These are phyloP conservation scores for Strix aluco DNA, from an alignment of 2,113 vertebrate genomes.

Conservation along the genomic window DNA sequence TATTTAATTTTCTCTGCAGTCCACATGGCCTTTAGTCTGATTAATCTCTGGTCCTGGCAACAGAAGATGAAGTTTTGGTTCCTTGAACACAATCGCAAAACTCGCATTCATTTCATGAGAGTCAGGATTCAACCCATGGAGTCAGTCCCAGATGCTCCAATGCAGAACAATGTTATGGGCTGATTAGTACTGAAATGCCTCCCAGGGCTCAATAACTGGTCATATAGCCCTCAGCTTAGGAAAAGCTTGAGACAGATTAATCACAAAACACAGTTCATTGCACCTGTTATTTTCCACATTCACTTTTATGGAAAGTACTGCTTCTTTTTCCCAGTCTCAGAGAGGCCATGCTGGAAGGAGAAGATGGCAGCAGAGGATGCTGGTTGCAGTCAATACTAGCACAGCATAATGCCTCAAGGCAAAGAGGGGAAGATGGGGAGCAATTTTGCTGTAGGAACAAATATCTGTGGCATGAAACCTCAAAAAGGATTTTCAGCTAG, in stretches of 20 bases:
- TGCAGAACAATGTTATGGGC: background rate
- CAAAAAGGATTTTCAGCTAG: background rate
- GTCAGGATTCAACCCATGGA: background rate
- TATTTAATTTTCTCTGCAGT: conserved; percentile 38
- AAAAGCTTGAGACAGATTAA: conserved; percentile 14
- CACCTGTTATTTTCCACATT: conserved; percentile 44
- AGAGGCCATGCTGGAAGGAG: background rate
- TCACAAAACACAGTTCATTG: conserved; percentile 38
- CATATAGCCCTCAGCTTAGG: background rate
- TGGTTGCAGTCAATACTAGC: background rate
- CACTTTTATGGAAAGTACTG: background rate
- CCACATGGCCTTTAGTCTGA: conserved; percentile 27
- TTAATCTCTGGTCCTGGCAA: background rate
- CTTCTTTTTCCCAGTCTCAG: background rate
- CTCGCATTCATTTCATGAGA: background rate
- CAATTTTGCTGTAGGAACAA: background rate
- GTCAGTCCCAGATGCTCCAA: conserved; percentile 2
- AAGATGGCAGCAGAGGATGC: background rate
- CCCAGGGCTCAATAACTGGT: background rate
- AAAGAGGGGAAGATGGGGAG: background rate
- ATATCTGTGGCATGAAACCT: background rate
- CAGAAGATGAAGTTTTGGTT: conserved; percentile 12
- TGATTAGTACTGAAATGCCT: conserved; percentile 38
- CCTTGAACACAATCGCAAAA: background rate
- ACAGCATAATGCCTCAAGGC: background rate